These are phyloP conservation scores for Cephus sareptanus DNA, from an alignment of 2,888 invertebrate genomes.

Conservation along the genomic window DNA sequence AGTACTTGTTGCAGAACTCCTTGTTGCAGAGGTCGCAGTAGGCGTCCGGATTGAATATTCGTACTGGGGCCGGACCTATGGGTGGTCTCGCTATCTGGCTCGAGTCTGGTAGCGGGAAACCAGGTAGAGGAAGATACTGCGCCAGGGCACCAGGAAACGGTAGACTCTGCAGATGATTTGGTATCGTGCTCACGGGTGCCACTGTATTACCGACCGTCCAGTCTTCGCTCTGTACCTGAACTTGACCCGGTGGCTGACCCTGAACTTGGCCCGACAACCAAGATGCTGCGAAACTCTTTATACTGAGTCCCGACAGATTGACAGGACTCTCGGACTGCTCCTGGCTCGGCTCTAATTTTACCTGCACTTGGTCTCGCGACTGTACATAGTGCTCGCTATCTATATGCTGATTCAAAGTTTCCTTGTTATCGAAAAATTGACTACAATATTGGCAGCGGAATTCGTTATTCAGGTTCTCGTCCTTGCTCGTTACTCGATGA, in stretches of 20 bases:
- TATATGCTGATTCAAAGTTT: slow-evolving; percentile 50
- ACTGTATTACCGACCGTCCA: slow-evolving; percentile 61
- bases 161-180: slow-evolving; percentile 52
- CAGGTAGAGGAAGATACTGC: slow-evolving; percentile 67
- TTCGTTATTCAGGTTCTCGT: slow-evolving; percentile 58
- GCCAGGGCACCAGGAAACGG: slow-evolving; percentile 53
- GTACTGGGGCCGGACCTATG: slow-evolving; percentile 65
- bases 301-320: slow-evolving; percentile 55
- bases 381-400: slow-evolving; percentile 50
- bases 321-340: slow-evolving; percentile 56
- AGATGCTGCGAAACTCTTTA: slow-evolving; percentile 56
- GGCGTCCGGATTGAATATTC: slow-evolving; percentile 96
- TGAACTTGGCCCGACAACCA: slow-evolving; percentile 49
- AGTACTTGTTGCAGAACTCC: slow-evolving; percentile 99
- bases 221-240: slow-evolving; percentile 61
- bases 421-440: slow-evolving; percentile 52
- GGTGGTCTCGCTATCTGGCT: slow-evolving; percentile 68
- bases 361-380: slow-evolving; percentile 27
- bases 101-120: slow-evolving; percentile 68
- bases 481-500: slow-evolving; percentile 41
- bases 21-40: slow-evolving; percentile 98
- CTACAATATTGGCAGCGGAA: slow-evolving; percentile 59
- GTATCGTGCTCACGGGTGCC: slow-evolving; percentile 59
- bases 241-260: slow-evolving; percentile 37
- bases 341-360: slow-evolving; percentile 41